Base-by-base conservation (phyloP, 2,888 invertebrate species). In the Thyatira batis region DNA sequence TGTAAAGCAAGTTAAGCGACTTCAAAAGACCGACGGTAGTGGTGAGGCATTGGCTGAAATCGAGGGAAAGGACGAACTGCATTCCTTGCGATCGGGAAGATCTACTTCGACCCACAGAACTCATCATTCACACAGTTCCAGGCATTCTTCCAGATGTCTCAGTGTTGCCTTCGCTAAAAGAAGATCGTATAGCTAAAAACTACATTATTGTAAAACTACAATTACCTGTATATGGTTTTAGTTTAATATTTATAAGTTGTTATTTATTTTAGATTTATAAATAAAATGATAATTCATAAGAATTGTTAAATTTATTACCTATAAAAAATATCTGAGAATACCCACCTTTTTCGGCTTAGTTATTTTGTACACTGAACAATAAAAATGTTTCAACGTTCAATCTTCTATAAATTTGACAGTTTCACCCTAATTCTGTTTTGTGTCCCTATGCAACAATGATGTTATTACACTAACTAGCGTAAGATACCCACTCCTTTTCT, bases 1-100 rank as follows among this genome's bases (percentile, higher is more conserved):
- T 46, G 89, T 93, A 0, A 95, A 95, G 68, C 94, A 94, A 1
- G 93, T 94, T 2, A 87, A 88, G 48, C 85, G 92, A 20, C 82
- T 82, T 2, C 69, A 76, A 23, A 86, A 82, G 44, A 73, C 76
- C 0, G 66, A 58, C 0, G 83, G 80, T 2, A 83, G 83, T 43
- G 80, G 76, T n/a, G 87, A 89, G 61, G 78, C 78, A 0, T 60
- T 88, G 5, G 86, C 87, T 0, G 84, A 82, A 17, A 57, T 73
- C 49, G 82, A 90, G 61, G 82, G 64, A 0, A 88, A 86, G 25
- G 89, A 91, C 20, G 91, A 91, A 0, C 63, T 91, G 0, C 80
- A 69, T 8, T 91, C 91, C 0, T 60, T 84, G 0, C 65, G 76
- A 0, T 87, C 89, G 0, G 82, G 74, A 2, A 74, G 73, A 25